Base-by-base conservation (phyloP, 2,888 invertebrate species). In the Parnassius orleans region DNA sequence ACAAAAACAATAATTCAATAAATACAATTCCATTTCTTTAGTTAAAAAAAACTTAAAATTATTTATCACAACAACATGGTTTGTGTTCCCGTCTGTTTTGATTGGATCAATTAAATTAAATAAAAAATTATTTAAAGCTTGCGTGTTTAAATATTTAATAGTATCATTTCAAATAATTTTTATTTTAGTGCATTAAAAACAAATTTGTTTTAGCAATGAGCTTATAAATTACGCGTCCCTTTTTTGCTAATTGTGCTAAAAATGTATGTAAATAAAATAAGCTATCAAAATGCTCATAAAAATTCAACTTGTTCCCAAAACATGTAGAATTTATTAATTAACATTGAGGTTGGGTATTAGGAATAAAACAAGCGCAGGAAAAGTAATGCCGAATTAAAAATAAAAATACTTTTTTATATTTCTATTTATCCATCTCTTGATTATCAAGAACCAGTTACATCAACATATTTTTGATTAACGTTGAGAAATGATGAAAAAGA, bases 11-110 rank as follows among this genome's bases (percentile, higher is more conserved):
- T 7, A 65, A 69, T 72, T 66, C 66, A 76, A 78, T 77, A 79
- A 77, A 79, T 79, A 77, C 71, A 78, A 63, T 69, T 71, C 19
- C 11, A 54, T 71, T 76, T 51, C 44, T 75, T 76, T 74, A 70
- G 73, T 73, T 69, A 72, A 76, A 70, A 70, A 72, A 77, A 77
- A 76, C 83, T 85, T 84, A 86, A 80, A 84, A 86, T 83, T 84
- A 87, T 83, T 83, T 90, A 90, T 90, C 89, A 90, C 89, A 90
- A 87, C 81, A 85, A 81, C 84, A 79, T 86, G 85, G 84, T 88
- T 86, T 83, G 80, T 85, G 82, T 82, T 83, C 78, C 81, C 79
- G 77, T 78, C 81, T 78, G 72, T 70, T 78, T 68, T 69, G 58
- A 59, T 53, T 57, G 56, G 54, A 57, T 62, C 50, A 15, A 54